Base-by-base conservation (phyloP, 1,140 invertebrate genomes). In the Drosophila cardini region DNA sequence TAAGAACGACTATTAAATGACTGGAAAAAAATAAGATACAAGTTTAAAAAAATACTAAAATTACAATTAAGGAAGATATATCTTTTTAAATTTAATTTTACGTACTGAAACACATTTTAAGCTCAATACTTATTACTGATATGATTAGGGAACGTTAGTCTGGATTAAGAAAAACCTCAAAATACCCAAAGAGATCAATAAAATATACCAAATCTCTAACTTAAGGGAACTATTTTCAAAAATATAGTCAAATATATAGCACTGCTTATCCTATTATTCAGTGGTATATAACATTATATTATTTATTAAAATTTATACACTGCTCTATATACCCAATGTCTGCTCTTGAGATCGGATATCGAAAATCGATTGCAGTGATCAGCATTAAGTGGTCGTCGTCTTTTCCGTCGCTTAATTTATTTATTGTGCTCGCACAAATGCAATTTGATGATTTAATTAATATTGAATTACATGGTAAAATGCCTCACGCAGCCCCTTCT, bases 401-500 rank as follows among this genome's bases (percentile, higher is more conserved):
- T 80, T 74, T 61, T 63, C 67, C 56, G 63, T 60, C 58, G 55
- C 67, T 87, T 82, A 86, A 86, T 86, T 86, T 83, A 86, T 87
- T 79, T 86, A 86, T 86, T 83, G 72, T 89, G 80, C 50, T 70
- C 76, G 69, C 71, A 79, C 42, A 78, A 80, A 80, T 87, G 84
- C 76, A 87, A 87, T 83, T 89, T 83, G 84, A 87, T 87, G 79
- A 80, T 87, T 87, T 83, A 89, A 87, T 87, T 87, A 80, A 87
- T 87, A 87, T 87, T 87, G 73, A 87, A 87, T 87, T 87, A 80
- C 83, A 89, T 46, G 38, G 15, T 40, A 46, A 46, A 53, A 32
- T 43, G 50, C 57, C 53, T 43, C 11, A n/a, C n/a, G 53, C 15
- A 32, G 18, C 4, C 4, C 30, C 26, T 32, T 11, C 18, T 26